Conservation (phyloP, 2,888 invertebrate genomes). For the Pecten maximus region DNA sequence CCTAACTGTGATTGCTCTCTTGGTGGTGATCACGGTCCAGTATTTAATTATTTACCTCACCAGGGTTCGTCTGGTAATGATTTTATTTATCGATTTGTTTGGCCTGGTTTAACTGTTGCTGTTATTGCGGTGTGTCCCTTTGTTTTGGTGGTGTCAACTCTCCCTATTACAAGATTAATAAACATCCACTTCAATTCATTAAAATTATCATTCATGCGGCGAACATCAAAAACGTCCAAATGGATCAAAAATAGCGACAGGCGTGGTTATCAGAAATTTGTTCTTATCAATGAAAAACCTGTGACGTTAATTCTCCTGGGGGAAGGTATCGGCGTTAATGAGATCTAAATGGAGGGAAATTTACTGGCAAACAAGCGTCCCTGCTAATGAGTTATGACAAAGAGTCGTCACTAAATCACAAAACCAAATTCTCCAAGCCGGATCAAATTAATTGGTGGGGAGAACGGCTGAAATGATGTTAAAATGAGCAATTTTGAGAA, state of each 20-base stretch:
- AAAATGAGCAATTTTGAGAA: slow-evolving; percentile 27
- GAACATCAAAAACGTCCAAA: slow-evolving; percentile 8
- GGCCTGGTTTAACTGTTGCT: background rate
- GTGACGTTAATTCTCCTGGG: background rate
- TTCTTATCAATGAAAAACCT: background rate
- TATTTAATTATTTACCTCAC: background rate
- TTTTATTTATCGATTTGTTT: background rate
- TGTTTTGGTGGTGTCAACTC: background rate
- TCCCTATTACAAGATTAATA: background rate
- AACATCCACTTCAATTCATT: slow-evolving; percentile 24
- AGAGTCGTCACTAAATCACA: slow-evolving; percentile 33
- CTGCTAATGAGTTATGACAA: slow-evolving; percentile 25
- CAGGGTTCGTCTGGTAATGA: background rate
- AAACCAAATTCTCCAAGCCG: background rate
- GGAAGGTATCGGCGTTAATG: slow-evolving; percentile 5
- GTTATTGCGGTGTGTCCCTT: background rate
- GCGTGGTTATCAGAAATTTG: background rate
- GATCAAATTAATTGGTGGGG: background rate
- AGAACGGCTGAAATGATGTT: background rate
- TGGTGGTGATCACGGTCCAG: background rate
- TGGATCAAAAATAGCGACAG: background rate
- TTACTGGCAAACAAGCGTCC: slow-evolving; percentile 17
- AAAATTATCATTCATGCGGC: background rate
- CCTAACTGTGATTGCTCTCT: background rate
- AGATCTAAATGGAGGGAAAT: slow-evolving; percentile 5